These are phyloP conservation scores for Dicrurus megarhynchus DNA, from an alignment of 2,113 vertebrate species.

Conservation along the genomic window DNA sequence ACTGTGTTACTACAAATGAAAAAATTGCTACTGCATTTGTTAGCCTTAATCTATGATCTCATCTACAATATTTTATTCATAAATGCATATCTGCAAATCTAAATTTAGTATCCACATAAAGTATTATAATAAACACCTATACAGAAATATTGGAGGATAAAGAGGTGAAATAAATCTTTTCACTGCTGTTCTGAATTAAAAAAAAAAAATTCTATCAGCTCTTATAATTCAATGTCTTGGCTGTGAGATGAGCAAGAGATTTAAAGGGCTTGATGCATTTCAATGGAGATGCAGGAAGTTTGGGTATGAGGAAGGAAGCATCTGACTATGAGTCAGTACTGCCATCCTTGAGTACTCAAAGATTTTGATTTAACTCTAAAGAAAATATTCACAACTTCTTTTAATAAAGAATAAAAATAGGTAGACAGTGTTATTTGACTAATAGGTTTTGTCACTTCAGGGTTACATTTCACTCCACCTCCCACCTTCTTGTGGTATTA, in stretches of 20 bases:
- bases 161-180: conserved; percentile 17
- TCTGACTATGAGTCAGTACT: background rate
- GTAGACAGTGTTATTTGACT: background rate
- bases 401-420: background rate
- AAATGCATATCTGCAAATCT: conserved; percentile 15
- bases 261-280: background rate
- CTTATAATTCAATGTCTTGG: background rate
- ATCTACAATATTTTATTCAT: conserved; percentile 57
- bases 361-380: background rate
- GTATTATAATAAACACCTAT: background rate
- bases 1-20: conserved; percentile 46
- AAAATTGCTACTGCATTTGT: conserved; percentile 29
- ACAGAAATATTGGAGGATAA: conserved; percentile 9
- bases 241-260: background rate
- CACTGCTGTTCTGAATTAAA: background rate
- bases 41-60: conserved; percentile 17
- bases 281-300: background rate
- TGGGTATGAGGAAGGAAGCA: background rate
- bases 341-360: background rate
- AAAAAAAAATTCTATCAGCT: background rate
- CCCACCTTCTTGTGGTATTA: background rate
- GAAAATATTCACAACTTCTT: background rate
- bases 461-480: background rate
- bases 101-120: conserved; percentile 31
- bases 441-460: background rate